These are phyloP conservation scores for Hoplostethus atlanticus DNA, from an alignment of 2,797 vertebrate genomes.

Conservation along the genomic window DNA sequence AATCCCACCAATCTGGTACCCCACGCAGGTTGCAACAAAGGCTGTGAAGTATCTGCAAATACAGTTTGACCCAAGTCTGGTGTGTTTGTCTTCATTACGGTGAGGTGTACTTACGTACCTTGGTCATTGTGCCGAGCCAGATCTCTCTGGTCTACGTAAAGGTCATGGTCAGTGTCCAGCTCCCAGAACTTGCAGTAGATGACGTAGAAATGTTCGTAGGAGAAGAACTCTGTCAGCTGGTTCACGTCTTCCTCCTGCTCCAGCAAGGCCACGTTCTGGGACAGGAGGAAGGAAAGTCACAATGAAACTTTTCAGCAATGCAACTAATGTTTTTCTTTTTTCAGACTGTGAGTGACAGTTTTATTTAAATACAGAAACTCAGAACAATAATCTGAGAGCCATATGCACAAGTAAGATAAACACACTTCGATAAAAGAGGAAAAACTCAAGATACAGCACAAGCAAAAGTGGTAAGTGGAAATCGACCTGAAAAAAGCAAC, in stretches of 20 bases:
- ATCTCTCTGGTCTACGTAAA: conserved; percentile 93
- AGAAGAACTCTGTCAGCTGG: conserved; percentile 96
- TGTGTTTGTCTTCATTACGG: not conserved
- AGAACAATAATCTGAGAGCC: not conserved
- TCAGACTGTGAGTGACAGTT: not conserved
- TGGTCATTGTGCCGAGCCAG: conserved; percentile 93
- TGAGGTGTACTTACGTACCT: conserved; percentile 76
- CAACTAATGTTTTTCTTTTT: not conserved
- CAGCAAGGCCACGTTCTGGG: conserved; percentile 91
- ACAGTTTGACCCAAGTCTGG: not conserved
- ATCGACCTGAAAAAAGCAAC: too few relatives aligned
- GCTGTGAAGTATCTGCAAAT: not conserved
- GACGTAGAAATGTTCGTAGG: conserved; percentile 98
- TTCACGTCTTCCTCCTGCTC: conserved; percentile 96
- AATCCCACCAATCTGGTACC: not conserved
- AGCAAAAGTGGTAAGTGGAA: not conserved
- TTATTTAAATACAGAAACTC: not conserved
- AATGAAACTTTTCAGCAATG: not conserved
- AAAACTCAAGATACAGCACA: not conserved
- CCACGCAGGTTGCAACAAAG: not conserved
- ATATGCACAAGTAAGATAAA: not conserved
- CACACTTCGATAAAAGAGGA: not conserved
- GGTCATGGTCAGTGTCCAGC: conserved; percentile 96
- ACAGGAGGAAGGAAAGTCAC: not conserved
- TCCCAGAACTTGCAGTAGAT: conserved; percentile 99